Evolutionary conservation across 2,797 vertebrate species (phyloP), one percentile per base, ranked within the genome.

Genomic region (Sardinella longiceps): DNA sequence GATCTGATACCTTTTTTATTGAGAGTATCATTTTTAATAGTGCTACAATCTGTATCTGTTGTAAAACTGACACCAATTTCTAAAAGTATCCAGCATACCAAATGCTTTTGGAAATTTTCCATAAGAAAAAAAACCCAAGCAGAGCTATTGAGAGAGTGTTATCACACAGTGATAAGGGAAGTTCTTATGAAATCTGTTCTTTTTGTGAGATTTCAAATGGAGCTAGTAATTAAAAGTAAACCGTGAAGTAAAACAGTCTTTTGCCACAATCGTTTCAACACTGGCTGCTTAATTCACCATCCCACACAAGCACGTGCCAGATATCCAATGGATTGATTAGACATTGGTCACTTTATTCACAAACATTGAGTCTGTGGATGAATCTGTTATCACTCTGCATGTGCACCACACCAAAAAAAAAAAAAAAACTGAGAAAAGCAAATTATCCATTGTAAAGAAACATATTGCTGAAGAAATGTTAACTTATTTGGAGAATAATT

Each of bases 401-500:
- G 37, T 39, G 66, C 18, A 74, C 66, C 66, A 18, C 66, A 18
- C 12, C 15, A 15, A 74, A 74, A 74, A 37, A 14, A 18, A 3
- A 33, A 30, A 20, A 37, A 3, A 37, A 74, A 37, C 30, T 37
- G 12, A 33, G 63, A 20, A 37, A 3, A 37, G 66, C 12, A 74
- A 37, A 74, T 74, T 37, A 74, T 74, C 66, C 12, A 37, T 74
- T 74, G 30, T 20, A 5, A 37, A 33, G 60, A 66, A 66, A 66
- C 28, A 28, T 63, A 63, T 30, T 11, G 28, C 25, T 66, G 60
- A 53, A 23, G 43, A 43, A 39, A 43, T 43, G 3, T 20, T 1
- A 77, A 6, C 30, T 77, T 77, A 77, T 77, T 77, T 77, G 1
- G 39, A 39, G 70, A 77, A 43, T 74, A 77, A 43, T 77, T 77